phyloP scores from a whole-genome alignment of 53 echinoderm and acorn worm species.

The Pentamera pediparva region DNA sequence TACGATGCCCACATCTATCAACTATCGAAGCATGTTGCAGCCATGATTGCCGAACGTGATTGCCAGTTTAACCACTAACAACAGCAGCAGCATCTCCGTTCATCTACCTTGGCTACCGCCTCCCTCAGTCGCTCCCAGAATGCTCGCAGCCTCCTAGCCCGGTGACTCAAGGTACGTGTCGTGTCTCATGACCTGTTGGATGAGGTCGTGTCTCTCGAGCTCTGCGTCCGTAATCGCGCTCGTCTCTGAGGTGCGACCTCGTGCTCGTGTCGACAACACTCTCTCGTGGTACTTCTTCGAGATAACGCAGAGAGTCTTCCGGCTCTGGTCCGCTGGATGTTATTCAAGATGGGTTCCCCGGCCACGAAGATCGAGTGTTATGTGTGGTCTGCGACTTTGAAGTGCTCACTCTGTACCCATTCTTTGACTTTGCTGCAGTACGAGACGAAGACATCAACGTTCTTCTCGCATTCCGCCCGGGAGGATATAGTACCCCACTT shows the following conservation, averaged over 20 bases:
- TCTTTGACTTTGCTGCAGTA: constrained; percentile 59
- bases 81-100: background rate
- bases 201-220: constrained; percentile 58
- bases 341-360: constrained; percentile 60
- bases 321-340: constrained; percentile 69
- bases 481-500: constrained; percentile 15
- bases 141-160: background rate
- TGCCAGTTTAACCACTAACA: no score
- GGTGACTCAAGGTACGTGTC: constrained; percentile 86
- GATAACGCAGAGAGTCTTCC: constrained; percentile 72
- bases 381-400: constrained; percentile 60
- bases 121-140: constrained; percentile 24
- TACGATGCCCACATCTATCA: no score
- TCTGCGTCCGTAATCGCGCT: constrained; percentile 58
- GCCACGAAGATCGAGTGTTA: constrained; percentile 60
- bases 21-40: no score
- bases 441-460: constrained; percentile 76
- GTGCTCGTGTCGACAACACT: constrained; percentile 75
- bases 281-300: constrained; percentile 62
- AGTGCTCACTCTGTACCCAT: constrained; percentile 52
- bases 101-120: constrained; percentile 1
- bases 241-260: no score
- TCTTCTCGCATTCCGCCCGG: constrained; percentile 40
- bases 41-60: no score
- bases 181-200: constrained; percentile 64